Evolutionary conservation across 2,888 invertebrate genomes (phyloP).

Genomic region (Xanthia togata): DNA sequence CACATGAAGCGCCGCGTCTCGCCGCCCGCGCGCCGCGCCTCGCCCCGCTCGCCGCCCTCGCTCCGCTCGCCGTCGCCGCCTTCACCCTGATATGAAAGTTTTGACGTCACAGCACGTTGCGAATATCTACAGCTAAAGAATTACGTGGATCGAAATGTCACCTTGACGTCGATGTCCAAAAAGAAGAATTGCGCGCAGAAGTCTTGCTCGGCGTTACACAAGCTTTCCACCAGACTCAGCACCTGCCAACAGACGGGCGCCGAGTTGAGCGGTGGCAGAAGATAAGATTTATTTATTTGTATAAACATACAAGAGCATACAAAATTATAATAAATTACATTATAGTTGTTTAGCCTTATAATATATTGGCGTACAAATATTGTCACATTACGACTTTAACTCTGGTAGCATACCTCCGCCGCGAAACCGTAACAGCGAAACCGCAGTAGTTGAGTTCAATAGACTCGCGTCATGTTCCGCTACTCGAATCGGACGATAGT

Average conservation of each 20-base stretch:
- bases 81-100: slow-evolving; percentile 65
- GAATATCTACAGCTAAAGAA: not conserved
- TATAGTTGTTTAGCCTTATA: too few relatives aligned
- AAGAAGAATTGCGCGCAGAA: slow-evolving; percentile 98
- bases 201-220: slow-evolving; percentile 98
- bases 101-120: not conserved
- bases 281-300: too few relatives aligned
- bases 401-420: too few relatives aligned
- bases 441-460: too few relatives aligned
- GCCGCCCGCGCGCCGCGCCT: slow-evolving; percentile 68
- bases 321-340: too few relatives aligned
- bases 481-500: too few relatives aligned
- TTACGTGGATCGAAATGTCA: slow-evolving; percentile 48
- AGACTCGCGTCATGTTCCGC: too few relatives aligned
- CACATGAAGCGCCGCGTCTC: slow-evolving; percentile 96
- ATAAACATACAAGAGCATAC: too few relatives aligned
- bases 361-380: too few relatives aligned
- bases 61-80: slow-evolving; percentile 63
- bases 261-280: not conserved
- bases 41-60: slow-evolving; percentile 63
- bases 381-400: too few relatives aligned
- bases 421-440: too few relatives aligned
- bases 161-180: slow-evolving; percentile 91
- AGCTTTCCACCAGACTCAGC: slow-evolving; percentile 96
- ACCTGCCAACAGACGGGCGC: slow-evolving; percentile 86